phyloP scores from a whole-genome alignment of 2,113 vertebrate genomes.

The Cynopterus brachyotis region DNA sequence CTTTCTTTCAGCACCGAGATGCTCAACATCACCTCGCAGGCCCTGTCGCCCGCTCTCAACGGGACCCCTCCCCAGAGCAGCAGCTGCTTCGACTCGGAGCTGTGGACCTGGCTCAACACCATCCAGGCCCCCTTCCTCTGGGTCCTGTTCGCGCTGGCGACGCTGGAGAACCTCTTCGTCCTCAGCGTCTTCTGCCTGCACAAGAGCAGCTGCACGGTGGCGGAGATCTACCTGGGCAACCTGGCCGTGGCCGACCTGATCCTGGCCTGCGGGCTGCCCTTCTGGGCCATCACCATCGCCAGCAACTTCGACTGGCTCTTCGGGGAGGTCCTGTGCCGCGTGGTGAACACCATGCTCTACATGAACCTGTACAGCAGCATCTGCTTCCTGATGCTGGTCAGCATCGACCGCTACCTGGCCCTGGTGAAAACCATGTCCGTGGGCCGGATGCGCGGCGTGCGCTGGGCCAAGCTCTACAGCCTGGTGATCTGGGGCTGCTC shows the following conservation, averaged over 20 bases:
- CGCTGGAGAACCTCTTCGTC: constrained; percentile 91
- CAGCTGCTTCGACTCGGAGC: constrained; percentile 21
- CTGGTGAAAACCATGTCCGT: constrained; percentile 93
- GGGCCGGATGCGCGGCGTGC: constrained; percentile 87
- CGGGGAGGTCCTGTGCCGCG: constrained; percentile 89
- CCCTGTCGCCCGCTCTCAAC: not conserved
- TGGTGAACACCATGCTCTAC: constrained; percentile 85
- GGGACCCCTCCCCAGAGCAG: not conserved
- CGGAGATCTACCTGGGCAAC: constrained; percentile 95
- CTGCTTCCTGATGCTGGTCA: constrained; percentile 93
- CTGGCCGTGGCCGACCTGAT: constrained; percentile 92
- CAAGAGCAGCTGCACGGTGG: constrained; percentile 91
- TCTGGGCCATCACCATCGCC: constrained; percentile 92
- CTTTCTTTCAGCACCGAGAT: constrained; percentile 72
- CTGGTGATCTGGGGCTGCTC: constrained; percentile 90
- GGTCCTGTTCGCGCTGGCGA: constrained; percentile 87
- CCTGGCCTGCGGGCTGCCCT: constrained; percentile 89
- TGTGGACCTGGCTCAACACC: constrained; percentile 83
- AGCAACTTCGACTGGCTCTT: constrained; percentile 91
- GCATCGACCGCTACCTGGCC: constrained; percentile 94
- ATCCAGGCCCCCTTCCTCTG: constrained; percentile 89
- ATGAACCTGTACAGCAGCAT: constrained; percentile 93
- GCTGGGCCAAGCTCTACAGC: constrained; percentile 90
- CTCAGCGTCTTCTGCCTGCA: constrained; percentile 91
- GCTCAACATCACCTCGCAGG: constrained; percentile 64